A percentile compares a stretch with the other conserved stretches of the same genome.
Conservation (phyloP, 2,888 invertebrate species). For the Leptinotarsa juncta region DNA sequence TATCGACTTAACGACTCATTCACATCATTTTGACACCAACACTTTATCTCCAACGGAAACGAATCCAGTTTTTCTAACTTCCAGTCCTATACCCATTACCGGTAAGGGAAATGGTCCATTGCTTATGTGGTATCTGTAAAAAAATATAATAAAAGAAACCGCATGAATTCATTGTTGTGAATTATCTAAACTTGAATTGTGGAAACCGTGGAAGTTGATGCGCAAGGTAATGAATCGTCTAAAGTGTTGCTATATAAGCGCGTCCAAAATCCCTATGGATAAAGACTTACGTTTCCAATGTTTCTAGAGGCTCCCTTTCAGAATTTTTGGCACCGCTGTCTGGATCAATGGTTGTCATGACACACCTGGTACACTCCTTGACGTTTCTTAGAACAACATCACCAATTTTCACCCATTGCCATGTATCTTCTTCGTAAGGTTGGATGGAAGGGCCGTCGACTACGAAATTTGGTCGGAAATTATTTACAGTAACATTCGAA, state of each 20-base stretch:
- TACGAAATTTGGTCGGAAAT: conserved; percentile 72
- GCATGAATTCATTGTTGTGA: too few relatives aligned
- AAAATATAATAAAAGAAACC: too few relatives aligned
- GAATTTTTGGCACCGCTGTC: conserved; percentile 64
- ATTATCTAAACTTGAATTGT: too few relatives aligned
- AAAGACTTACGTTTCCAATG: conserved; percentile 66
- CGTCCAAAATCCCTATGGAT: neutral
- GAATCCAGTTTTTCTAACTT: conserved; percentile 64
- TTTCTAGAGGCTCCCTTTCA: conserved; percentile 68
- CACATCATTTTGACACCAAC: conserved; percentile 58
- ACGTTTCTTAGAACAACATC: conserved; percentile 67
- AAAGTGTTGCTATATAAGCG: too few relatives aligned
- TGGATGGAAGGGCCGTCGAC: conserved; percentile 63
- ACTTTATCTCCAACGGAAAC: conserved; percentile 68
- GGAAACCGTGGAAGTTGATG: too few relatives aligned
- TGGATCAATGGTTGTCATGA: conserved; percentile 65
- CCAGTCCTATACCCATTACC: conserved; percentile 68
- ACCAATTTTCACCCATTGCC: conserved; percentile 72
- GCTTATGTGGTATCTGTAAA: conserved; percentile 66
- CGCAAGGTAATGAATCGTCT: too few relatives aligned
- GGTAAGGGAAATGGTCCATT: conserved; percentile 60
- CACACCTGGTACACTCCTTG: conserved; percentile 70
- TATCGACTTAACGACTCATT: neutral
- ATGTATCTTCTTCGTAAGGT: conserved; percentile 69
- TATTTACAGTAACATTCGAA: conserved; percentile 62